phyloP scores from a whole-genome alignment of 2,113 vertebrate genomes.

The Hydrolagus affinis region DNA sequence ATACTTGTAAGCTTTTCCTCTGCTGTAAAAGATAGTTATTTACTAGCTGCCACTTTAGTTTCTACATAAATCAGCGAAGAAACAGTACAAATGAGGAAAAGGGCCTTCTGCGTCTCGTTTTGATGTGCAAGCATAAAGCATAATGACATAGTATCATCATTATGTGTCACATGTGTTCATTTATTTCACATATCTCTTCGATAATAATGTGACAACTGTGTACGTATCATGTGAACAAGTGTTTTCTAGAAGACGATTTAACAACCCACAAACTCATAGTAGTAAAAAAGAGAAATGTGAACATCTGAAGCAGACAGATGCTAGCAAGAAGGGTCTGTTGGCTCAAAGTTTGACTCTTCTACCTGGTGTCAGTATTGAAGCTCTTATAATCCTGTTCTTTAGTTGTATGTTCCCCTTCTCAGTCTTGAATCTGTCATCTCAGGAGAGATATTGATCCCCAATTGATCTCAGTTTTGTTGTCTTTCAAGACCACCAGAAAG shows the following conservation, averaged over 20 bases:
- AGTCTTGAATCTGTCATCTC: too few relatives aligned
- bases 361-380: not conserved
- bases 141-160: conserved; percentile 11
- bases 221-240: not conserved
- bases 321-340: not conserved
- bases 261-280: not conserved
- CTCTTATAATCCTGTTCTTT: not conserved
- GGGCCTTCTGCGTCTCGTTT: conserved; percentile 1
- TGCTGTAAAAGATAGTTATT: not conserved
- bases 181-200: conserved; percentile 8
- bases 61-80: not conserved
- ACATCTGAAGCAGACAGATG: not conserved
- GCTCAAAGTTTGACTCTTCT: not conserved
- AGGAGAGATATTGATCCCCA: too few relatives aligned
- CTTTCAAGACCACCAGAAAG: too few relatives aligned
- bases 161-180: not conserved
- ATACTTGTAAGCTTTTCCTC: not conserved
- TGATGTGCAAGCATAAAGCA: not conserved
- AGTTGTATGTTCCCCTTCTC: not conserved
- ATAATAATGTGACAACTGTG: not conserved
- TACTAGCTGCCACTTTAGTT: not conserved
- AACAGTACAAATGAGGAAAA: not conserved
- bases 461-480: too few relatives aligned
- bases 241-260: not conserved
- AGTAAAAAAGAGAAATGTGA: not conserved